A percentile compares a stretch with the other conserved stretches of the same genome.
Evolutionary conservation across 1,140 invertebrate genomes (phyloP).

Genomic region (Dreissena rostriformis): DNA sequence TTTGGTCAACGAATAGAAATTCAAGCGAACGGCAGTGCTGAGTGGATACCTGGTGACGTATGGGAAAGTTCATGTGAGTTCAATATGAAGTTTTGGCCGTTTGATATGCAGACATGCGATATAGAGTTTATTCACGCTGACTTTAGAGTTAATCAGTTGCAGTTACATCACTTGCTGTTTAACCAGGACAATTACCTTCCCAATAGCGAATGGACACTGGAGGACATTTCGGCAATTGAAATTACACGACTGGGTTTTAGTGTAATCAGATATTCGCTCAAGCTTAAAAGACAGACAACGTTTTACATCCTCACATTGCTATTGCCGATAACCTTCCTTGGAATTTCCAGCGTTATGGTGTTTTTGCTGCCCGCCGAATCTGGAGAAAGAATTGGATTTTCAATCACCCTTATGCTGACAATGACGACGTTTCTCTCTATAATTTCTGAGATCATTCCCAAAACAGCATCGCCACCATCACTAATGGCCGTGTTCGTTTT

Average conservation of each 20-base stretch:
- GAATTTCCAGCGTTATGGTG: neutral
- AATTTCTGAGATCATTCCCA: slow-evolving; percentile 23
- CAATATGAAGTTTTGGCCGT: slow-evolving; percentile 33
- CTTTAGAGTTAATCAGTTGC: neutral
- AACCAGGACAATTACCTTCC: neutral
- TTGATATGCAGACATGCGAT: slow-evolving; percentile 26
- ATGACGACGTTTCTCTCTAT: slow-evolving; percentile 10
- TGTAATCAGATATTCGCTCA: neutral
- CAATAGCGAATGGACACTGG: neutral
- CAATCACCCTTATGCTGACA: slow-evolving; percentile 9
- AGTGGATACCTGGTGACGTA: too few relatives aligned
- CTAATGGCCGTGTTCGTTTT: slow-evolving; percentile 11
- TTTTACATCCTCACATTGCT: slow-evolving; percentile 31
- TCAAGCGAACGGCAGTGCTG: too few relatives aligned
- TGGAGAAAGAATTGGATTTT: slow-evolving; percentile 33
- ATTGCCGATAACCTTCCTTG: neutral
- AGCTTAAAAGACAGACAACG: slow-evolving; percentile 5
- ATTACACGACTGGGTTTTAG: too few relatives aligned
- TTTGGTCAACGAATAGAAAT: too few relatives aligned
- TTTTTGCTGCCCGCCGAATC: slow-evolving; percentile 20
- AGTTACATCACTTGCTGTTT: neutral
- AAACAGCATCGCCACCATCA: neutral
- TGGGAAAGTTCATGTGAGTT: too few relatives aligned
- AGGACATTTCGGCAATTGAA: neutral
- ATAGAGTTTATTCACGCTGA: neutral